Base-by-base conservation (phyloP, 1,140 invertebrate genomes). In the Caerostris extrusa region DNA sequence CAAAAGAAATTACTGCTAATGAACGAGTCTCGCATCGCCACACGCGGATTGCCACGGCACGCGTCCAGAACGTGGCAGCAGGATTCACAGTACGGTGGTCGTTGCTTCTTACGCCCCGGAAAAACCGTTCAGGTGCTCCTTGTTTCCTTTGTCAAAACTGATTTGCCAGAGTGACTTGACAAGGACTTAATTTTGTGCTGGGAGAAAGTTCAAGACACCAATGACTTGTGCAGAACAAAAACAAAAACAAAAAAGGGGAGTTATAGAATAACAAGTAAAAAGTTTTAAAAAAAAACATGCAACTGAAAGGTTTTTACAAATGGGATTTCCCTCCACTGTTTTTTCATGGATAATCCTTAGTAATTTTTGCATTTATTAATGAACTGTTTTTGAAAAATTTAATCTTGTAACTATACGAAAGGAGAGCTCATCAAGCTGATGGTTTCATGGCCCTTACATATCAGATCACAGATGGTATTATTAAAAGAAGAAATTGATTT, bases 1-100 rank as follows among this genome's bases (percentile, higher is more conserved):
- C 82, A 93, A 93, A 93, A 89, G 85, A 58, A 93, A 93, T 81
- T 93, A 93, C 55, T 56, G 67, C 53, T 89, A 93, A 93, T 93
- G 83, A 71, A 81, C 34, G 64, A 61, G 92, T 55, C 58, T 88
- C 67, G 92, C 64, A 53, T 64, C 58, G 55, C n/a, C 67, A 53
- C 82, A 86, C 61, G 82, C 58, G 81, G 61, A 56, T 77, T 83
- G 60, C 7, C 34, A 50, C 90, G 91, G 77, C 92, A 89, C 92
- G 92, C 85, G 92, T 56, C 14, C 55, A 61, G 92, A 93, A 89
- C 92, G 92, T 93, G 92, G 67, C 92, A 61, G 69, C 34, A 89
- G 90, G 90, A 92, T 92, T 85, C 61, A 92, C 82, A 91, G 90
- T 50, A 81, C 55, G 90, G 53, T 82, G 90, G 60, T 61, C 61